Conservation (phyloP, 2,113 vertebrate species). For the Aegithalos caudatus region DNA sequence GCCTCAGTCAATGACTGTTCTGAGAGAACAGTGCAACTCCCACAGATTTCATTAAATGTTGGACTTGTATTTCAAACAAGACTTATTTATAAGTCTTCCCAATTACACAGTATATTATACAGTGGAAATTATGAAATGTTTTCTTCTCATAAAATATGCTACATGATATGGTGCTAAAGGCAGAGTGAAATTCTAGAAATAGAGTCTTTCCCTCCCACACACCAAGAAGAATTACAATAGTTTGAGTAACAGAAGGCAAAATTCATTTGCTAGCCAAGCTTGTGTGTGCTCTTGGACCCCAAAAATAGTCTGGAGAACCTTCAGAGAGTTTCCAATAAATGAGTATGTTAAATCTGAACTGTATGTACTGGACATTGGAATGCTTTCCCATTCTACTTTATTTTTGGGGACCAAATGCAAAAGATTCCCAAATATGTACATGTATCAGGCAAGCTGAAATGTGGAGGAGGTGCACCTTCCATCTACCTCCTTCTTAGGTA, state of each 20-base stretch:
- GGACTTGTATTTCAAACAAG: background rate
- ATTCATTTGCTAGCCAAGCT: background rate
- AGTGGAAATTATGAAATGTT: background rate
- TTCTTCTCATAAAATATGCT: background rate
- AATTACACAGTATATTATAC: background rate
- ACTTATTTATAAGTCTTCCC: background rate
- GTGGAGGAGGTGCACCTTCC: background rate
- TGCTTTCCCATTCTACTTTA: background rate
- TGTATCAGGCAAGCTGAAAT: background rate
- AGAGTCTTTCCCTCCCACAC: background rate
- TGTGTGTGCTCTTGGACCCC: background rate
- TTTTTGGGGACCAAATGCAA: background rate
- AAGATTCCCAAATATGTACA: background rate
- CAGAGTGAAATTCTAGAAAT: background rate
- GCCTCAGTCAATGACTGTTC: background rate
- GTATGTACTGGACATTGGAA: background rate
- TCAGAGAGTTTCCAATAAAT: background rate
- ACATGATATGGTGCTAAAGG: background rate
- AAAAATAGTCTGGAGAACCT: background rate
- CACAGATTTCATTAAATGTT: background rate
- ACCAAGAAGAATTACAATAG: background rate
- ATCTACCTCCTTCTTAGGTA: background rate
- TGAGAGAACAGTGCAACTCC: background rate
- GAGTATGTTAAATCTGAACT: background rate
- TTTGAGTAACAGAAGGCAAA: background rate